A percentile compares a stretch with the other conserved stretches of the same genome.
Evolutionary conservation across 2,888 invertebrate genomes (phyloP).

Genomic region (Cephonodes hylas): DNA sequence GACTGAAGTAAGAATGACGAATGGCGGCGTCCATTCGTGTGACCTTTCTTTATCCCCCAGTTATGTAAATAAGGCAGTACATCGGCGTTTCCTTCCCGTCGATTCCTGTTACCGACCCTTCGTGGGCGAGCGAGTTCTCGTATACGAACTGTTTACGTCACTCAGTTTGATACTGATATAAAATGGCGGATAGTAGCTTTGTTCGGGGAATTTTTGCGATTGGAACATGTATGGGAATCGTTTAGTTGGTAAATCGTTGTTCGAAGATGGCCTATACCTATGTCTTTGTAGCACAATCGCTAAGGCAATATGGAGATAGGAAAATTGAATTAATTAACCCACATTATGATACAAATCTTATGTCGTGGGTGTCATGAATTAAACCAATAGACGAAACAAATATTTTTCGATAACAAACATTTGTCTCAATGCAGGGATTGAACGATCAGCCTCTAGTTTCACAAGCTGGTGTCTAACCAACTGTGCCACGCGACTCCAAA

Average conservation of each 20-base stretch:
- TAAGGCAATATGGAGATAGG: too few relatives aligned
- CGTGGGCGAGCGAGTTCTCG: not conserved
- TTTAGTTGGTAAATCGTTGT: not conserved
- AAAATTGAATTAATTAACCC: too few relatives aligned
- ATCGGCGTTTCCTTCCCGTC: slow-evolving; percentile 11
- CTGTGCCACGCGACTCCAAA: too few relatives aligned
- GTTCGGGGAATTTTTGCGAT: not conserved
- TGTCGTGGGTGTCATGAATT: too few relatives aligned
- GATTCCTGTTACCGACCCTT: slow-evolving; percentile 9
- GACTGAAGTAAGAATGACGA: slow-evolving; percentile 51
- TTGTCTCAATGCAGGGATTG: too few relatives aligned
- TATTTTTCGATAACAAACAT: too few relatives aligned
- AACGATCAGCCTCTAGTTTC: too few relatives aligned
- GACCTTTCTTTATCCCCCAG: slow-evolving; percentile 40
- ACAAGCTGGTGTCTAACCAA: too few relatives aligned
- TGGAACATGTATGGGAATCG: not conserved
- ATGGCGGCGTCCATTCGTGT: slow-evolving; percentile 40
- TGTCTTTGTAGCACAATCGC: too few relatives aligned
- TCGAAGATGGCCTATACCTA: too few relatives aligned
- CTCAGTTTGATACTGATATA: not conserved
- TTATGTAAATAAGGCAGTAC: slow-evolving; percentile 43
- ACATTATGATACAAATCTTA: too few relatives aligned
- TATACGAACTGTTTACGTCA: not conserved
- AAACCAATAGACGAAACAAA: too few relatives aligned
- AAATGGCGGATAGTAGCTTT: not conserved